Percentiles rank a stretch among this genome's conserved stretches.
These are phyloP conservation scores for Rhinichthys osculus DNA, from an alignment of 2,797 vertebrate genomes.

Conservation along the genomic window DNA sequence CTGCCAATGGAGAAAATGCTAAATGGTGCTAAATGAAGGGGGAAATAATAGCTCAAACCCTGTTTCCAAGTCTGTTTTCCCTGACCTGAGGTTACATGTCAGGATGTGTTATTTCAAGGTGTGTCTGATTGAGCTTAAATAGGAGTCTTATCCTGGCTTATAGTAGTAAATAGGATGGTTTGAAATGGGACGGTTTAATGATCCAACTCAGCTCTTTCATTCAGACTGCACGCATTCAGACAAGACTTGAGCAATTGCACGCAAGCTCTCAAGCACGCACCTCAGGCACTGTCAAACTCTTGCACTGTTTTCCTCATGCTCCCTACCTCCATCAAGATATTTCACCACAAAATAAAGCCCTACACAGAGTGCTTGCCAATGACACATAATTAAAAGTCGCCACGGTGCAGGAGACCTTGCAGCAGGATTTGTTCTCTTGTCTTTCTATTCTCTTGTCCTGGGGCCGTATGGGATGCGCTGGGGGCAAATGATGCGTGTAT, in stretches of 20 bases:
- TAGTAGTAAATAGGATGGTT: slow-evolving; percentile 56
- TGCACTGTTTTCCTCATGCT: slow-evolving; percentile 65
- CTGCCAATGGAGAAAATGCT: not conserved
- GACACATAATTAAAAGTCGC: slow-evolving; percentile 39
- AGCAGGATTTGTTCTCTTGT: slow-evolving; percentile 32
- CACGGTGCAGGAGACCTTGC: slow-evolving; percentile 10
- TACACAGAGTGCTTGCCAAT: slow-evolving; percentile 16
- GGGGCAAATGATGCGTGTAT: slow-evolving; percentile 35
- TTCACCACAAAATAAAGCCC: slow-evolving; percentile 54
- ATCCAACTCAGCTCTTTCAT: slow-evolving; percentile 67
- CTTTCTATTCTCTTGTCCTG: slow-evolving; percentile 37
- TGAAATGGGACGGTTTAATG: slow-evolving; percentile 66
- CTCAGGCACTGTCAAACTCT: slow-evolving; percentile 48
- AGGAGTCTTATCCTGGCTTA: slow-evolving; percentile 10
- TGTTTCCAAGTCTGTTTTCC: not conserved
- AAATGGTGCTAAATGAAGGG: not conserved
- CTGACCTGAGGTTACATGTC: too few species aligned
- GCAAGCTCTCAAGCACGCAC: slow-evolving; percentile 8
- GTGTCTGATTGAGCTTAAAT: slow-evolving; percentile 1
- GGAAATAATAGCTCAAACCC: not conserved
- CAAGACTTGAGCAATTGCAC: not conserved
- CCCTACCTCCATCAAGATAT: slow-evolving; percentile 62
- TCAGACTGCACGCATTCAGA: slow-evolving; percentile 50
- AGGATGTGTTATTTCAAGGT: slow-evolving; percentile 20
- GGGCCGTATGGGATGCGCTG: slow-evolving; percentile 24